Evolutionary conservation across 2,797 vertebrate species (phyloP), one percentile per base, ranked within the genome.

Genomic region (Diplodus puntazzo): DNA sequence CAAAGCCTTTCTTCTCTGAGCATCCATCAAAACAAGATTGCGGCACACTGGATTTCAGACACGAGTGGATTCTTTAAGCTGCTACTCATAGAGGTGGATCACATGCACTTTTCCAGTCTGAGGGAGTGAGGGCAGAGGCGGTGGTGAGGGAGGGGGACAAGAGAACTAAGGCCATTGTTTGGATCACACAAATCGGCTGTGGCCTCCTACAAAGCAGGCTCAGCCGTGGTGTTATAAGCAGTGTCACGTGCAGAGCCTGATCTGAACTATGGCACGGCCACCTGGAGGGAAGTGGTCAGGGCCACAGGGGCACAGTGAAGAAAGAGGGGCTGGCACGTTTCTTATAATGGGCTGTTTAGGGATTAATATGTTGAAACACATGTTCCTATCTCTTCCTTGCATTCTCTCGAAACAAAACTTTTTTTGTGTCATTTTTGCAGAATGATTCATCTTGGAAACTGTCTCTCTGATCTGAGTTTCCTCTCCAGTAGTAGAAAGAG

Each of bases 111-210:
- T 75, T 83, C 60, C 73, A 73, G 69, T 50, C 20, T 2, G 18
- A 73, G 81, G 64, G 61, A 59, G 73, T 20, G 66, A 67, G 48
- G 54, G 75, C 63, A 49, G 57, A 27, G 61, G n/a, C 25, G 68
- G 43, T 45, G 68, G 4, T 11, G 59, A 11, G n/a, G 71, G 39
- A 39, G 21, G 79, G 50, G 59, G 74, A 23, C 25, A n/a, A 67
- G 81, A 84, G 79, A 92, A 90, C 76, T 90, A 77, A 80, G 85
- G 77, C 91, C 83, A 92, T 92, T 94, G 94, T 95, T 94, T 88
- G 57, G 63, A 87, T 93, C 89, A 84, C 82, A 89, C 90, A 94
- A 92, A 93, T 93, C 88, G 84, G 91, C 91, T 86, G 83, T 83
- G 79, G 61, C 70, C 85, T 70, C 68, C 72, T 72, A 76, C 80